Evolutionary conservation across 2,888 invertebrate genomes (phyloP).

Genomic region (Aricia artaxerxes): DNA sequence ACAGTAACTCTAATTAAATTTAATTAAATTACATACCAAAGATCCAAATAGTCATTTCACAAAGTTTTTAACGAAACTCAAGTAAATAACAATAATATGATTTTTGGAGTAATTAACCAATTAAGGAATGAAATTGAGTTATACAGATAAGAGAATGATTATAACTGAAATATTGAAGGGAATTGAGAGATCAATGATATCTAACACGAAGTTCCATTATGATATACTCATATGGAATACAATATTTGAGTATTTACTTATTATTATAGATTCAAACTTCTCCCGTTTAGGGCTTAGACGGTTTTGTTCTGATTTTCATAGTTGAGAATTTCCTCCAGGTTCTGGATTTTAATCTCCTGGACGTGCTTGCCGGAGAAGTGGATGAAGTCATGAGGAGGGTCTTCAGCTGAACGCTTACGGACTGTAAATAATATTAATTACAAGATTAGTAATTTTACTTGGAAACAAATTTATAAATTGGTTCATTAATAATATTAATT

Average conservation of each 20-base stretch:
- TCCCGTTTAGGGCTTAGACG: slow-evolving; percentile 11
- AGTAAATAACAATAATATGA: neutral
- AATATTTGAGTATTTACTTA: slow-evolving; percentile 27
- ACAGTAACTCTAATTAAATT: neutral
- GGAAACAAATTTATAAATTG: neutral
- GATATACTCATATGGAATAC: slow-evolving; percentile 16
- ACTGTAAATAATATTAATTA: slow-evolving; percentile 65
- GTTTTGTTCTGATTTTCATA: slow-evolving; percentile 61
- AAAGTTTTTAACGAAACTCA: neutral
- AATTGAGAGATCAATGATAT: neutral
- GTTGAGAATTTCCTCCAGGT: slow-evolving; percentile 82
- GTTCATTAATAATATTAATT: neutral
- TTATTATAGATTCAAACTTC: slow-evolving; percentile 8
- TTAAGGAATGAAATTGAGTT: neutral
- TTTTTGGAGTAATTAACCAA: neutral
- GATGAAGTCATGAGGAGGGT: slow-evolving; percentile 82
- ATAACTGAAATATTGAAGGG: neutral
- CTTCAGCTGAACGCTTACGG: slow-evolving; percentile 79
- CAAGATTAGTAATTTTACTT: neutral
- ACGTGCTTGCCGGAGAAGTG: slow-evolving; percentile 89
- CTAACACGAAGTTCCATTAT: slow-evolving; percentile 2
- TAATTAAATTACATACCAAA: neutral
- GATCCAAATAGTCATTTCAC: neutral
- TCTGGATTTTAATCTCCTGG: slow-evolving; percentile 86
- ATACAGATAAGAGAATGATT: neutral